Percentiles rank a stretch among this genome's conserved stretches.
phyloP scores from a whole-genome alignment of 2,797 vertebrate species.

The Thunnus albacares region DNA sequence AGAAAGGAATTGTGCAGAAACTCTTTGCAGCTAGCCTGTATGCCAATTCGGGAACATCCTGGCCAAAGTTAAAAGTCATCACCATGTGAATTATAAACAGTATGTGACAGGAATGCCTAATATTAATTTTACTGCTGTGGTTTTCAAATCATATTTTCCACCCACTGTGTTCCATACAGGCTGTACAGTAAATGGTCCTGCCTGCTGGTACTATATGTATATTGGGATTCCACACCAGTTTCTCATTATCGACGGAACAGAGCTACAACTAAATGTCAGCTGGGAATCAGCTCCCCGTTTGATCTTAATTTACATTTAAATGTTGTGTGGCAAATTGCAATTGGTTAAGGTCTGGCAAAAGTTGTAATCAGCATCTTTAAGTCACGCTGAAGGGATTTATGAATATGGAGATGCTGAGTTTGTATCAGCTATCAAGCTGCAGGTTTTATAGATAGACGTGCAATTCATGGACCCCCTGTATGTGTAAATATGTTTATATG shows the following conservation, averaged over 20 bases:
- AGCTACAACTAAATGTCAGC: slow-evolving; percentile 46
- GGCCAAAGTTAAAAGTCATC: slow-evolving; percentile 9
- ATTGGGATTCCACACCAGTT: slow-evolving; percentile 29
- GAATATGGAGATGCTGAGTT: slow-evolving; percentile 65
- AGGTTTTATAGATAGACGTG: slow-evolving; percentile 43
- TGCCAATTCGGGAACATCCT: background rate
- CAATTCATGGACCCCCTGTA: slow-evolving; percentile 1
- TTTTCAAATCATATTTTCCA: slow-evolving; percentile 37
- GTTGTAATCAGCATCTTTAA: slow-evolving; percentile 69
- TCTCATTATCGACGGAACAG: slow-evolving; percentile 47
- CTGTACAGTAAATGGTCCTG: slow-evolving; percentile 35
- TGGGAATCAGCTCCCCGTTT: slow-evolving; percentile 31
- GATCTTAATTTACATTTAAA: slow-evolving; percentile 58
- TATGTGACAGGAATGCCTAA: slow-evolving; percentile 8
- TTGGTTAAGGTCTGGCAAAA: slow-evolving; percentile 57
- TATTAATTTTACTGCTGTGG: slow-evolving; percentile 18
- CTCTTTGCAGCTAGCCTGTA: slow-evolving; percentile 4
- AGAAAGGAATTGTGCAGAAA: slow-evolving; percentile 9
- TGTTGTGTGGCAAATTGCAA: slow-evolving; percentile 50
- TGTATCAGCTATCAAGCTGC: slow-evolving; percentile 35
- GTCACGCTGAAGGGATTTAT: slow-evolving; percentile 55
- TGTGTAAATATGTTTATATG: background rate
- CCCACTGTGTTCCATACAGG: slow-evolving; percentile 27
- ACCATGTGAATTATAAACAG: background rate
- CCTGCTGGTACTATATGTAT: slow-evolving; percentile 5